Evolutionary conservation across 2,797 vertebrate genomes (phyloP), one percentile per base, ranked within the genome.

Genomic region (Enteromius treurensis): DNA sequence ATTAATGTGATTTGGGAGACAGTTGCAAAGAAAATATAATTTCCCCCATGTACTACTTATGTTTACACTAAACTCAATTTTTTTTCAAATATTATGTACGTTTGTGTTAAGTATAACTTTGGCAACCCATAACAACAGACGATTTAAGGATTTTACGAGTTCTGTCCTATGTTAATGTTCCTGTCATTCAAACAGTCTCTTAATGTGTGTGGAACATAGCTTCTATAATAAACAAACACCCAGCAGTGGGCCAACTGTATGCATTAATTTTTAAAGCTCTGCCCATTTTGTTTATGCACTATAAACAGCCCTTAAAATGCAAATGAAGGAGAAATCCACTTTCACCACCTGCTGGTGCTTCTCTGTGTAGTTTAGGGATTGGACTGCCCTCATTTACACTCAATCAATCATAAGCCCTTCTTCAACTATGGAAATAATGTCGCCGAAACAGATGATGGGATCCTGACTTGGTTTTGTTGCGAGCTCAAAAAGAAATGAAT

Each of bases 191-290:
- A 19, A 65, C 45, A 64, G 45, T 23, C 7, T 13, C 55, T 75
- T 55, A 11, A 42, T 68, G 32, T 68, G 58, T 40, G 15, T 75
- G 37, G 37, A 65, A 40, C 8, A 0, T 7, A 65, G 47, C n/a
- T 53, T 75, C 58, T 49, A 26, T 64, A 49, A 51, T 64, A 81
- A 82, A 37, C 42, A 77, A 82, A 77, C 73, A 82, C 51, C 73
- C 23, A 82, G 34, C 49, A 34, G 71, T 82, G 73, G 19, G 81
- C 62, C 17, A 69, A 69, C 81, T 82, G 49, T 42, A 68, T 55
- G 47, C 60, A 82, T 82, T 42, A 7, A 68, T 82, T 82, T 76
- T 82, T 82, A 82, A 82, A 77, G 37, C 62, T 58, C 62, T 82
- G 62, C 73, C 49, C 62, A 68, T 77, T 82, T 77, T 82, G 49